A percentile compares a stretch with the other conserved stretches of the same genome.
phyloP scores from a whole-genome alignment of 2,113 vertebrate genomes.

The Chrysochloris asiatica region DNA sequence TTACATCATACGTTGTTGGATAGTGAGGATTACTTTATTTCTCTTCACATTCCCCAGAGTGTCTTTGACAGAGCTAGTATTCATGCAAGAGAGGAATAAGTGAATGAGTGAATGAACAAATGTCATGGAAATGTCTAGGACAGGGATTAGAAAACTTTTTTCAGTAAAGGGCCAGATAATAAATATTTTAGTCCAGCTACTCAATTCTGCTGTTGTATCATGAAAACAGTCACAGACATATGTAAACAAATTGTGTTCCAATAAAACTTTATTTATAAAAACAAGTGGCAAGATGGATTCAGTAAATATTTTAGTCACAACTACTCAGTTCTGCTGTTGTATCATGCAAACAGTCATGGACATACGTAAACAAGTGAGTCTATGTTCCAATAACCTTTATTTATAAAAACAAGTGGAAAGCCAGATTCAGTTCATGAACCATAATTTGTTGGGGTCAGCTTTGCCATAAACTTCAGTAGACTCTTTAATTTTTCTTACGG shows the following conservation, averaged over 20 bases:
- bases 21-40: not conserved
- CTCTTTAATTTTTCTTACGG: not conserved
- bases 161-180: not conserved
- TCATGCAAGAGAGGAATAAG: not conserved
- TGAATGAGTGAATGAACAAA: not conserved
- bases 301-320: conserved; percentile 18
- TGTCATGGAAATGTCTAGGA: not conserved
- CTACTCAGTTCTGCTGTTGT: not conserved
- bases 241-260: not conserved
- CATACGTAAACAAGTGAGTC: not conserved
- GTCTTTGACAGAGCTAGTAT: not conserved
- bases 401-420: not conserved
- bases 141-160: not conserved
- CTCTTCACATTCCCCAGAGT: not conserved
- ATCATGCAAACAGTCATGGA: not conserved
- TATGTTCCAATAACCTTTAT: conserved; percentile 53
- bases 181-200: conserved; percentile 2
- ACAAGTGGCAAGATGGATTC: too few relatives aligned
- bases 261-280: not conserved
- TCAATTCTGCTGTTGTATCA: not conserved
- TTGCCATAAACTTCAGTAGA: not conserved
- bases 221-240: not conserved
- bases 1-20: not conserved
- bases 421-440: not conserved
- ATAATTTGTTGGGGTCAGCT: not conserved